Base-by-base conservation (phyloP, 2,797 vertebrate genomes). In the Danionella dracula region DNA sequence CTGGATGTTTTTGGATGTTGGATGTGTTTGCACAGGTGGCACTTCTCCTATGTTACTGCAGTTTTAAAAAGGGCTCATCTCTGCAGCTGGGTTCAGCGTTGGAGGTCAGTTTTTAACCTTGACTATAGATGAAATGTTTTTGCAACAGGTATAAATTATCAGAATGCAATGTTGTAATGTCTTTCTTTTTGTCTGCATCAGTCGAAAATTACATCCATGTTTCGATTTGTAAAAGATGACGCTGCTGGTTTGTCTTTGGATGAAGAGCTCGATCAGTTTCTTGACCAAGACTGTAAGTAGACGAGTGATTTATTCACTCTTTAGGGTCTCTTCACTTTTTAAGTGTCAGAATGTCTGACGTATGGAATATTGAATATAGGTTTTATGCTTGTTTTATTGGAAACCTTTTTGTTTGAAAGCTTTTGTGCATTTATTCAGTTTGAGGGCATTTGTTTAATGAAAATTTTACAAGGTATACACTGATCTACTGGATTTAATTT, bases 21-120 rank as follows among this genome's bases (percentile, higher is more conserved):
- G 70, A 11, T 68, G 0, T 77, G 4, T 78, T 4, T 20, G 44
- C 64, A 10, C 77, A 98, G 96, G 88, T 96, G 63, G 82, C 90
- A 0, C 82, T 94, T 76, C 72, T 98, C 69, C 90, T 98, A 0
- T 82, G 95, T 0, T 94, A 95, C 51, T 86, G 92, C 16, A 86
- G 88, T 8, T 86, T 92, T 48, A 88, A 95, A 86, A 93, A 90
- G 76, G 88, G 83, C 40, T 70, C 76, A 49, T 87, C 90, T 44
- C 86, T 92, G 48, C 85, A 83, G 4, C 75, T 94, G 67, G 89
- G 92, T 3, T 89, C 87, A 27, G 80, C 89, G 8, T 88, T 86
- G 1, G 92, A 96, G 91, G 96, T 98, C 83, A 75, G 73, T 42
- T 23, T 58, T 23, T 34, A 37, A 13, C 34, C n/a, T n/a, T 27